phyloP scores from a whole-genome alignment of 2,888 invertebrate species.

The Melanostoma scalare region DNA sequence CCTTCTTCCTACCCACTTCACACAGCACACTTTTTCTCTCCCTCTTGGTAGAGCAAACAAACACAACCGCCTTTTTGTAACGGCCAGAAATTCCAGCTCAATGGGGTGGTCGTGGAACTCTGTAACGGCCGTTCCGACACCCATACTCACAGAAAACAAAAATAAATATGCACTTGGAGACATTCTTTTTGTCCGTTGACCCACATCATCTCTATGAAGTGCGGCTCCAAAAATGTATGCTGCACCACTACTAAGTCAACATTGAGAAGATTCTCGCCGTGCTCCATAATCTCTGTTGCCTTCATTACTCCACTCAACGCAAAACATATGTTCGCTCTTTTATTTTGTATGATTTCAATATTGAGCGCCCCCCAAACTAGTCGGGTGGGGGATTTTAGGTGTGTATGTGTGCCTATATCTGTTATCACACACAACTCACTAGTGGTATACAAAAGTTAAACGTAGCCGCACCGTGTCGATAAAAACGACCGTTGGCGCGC shows the following conservation, averaged over 20 bases:
- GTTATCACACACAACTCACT: constrained; percentile 51
- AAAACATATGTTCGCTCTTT: constrained; percentile 6
- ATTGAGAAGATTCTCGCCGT: constrained; percentile 45
- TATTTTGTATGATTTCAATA: not conserved
- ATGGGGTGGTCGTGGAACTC: constrained; percentile 51
- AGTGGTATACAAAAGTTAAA: constrained; percentile 48
- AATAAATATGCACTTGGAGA: constrained; percentile 36
- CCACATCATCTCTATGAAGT: constrained; percentile 51
- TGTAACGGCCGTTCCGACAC: constrained; percentile 66
- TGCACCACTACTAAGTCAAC: constrained; percentile 30
- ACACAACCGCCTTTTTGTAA: constrained; percentile 54
- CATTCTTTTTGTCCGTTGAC: constrained; percentile 66
- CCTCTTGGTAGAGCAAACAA: constrained; percentile 39
- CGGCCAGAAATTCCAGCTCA: constrained; percentile 65
- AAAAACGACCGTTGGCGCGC: constrained; percentile 68
- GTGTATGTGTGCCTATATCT: constrained; percentile 11
- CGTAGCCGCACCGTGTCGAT: constrained; percentile 50
- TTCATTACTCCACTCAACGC: constrained; percentile 4
- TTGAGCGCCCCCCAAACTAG: constrained; percentile 16
- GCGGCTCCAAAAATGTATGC: constrained; percentile 58
- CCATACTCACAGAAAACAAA: constrained; percentile 8
- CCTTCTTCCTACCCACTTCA: no score
- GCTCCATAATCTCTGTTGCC: constrained; percentile 1
- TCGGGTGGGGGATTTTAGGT: not conserved
- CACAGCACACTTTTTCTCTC: constrained; percentile 16